These are phyloP conservation scores for Aspiorhynchus laticeps DNA, from an alignment of 2,113 vertebrate genomes.

Conservation along the genomic window DNA sequence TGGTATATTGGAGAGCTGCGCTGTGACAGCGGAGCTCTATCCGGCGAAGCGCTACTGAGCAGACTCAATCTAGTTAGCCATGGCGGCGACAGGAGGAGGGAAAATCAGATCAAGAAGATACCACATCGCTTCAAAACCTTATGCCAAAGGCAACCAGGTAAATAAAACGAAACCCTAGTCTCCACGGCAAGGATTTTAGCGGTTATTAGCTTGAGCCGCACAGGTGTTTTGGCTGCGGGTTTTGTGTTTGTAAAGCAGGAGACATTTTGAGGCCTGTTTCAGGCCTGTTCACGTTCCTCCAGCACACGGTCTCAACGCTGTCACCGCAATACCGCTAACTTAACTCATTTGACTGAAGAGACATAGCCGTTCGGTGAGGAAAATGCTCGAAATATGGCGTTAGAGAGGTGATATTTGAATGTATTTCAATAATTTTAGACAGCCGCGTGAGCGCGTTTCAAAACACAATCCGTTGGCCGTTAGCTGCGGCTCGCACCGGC, in stretches of 20 bases:
- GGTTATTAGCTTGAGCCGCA: neutral
- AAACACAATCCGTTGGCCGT: neutral
- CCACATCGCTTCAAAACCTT: slow-evolving; percentile 84
- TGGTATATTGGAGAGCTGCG: slow-evolving; percentile 61
- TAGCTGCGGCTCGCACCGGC: slow-evolving; percentile 16
- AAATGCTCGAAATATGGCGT: neutral
- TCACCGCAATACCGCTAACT: neutral
- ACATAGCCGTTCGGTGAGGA: neutral
- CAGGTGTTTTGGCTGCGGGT: slow-evolving; percentile 36
- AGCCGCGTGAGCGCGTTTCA: neutral
- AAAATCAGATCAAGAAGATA: slow-evolving; percentile 87
- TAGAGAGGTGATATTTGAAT: neutral
- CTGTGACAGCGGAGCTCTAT: slow-evolving; percentile 73
- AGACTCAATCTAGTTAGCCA: slow-evolving; percentile 74
- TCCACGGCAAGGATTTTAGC: neutral
- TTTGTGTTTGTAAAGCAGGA: slow-evolving; percentile 69
- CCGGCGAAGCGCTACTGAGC: slow-evolving; percentile 74
- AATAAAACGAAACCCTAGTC: slow-evolving; percentile 41
- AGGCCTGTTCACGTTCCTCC: slow-evolving; percentile 32
- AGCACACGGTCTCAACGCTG: slow-evolving; percentile 18
- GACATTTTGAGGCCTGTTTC: slow-evolving; percentile 73
- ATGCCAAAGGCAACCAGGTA: slow-evolving; percentile 84
- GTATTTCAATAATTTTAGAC: neutral
- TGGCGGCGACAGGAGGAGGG: slow-evolving; percentile 85
- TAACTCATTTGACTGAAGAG: neutral